phyloP scores from a whole-genome alignment of 2,888 invertebrate species.

The Platycheirus albimanus region DNA sequence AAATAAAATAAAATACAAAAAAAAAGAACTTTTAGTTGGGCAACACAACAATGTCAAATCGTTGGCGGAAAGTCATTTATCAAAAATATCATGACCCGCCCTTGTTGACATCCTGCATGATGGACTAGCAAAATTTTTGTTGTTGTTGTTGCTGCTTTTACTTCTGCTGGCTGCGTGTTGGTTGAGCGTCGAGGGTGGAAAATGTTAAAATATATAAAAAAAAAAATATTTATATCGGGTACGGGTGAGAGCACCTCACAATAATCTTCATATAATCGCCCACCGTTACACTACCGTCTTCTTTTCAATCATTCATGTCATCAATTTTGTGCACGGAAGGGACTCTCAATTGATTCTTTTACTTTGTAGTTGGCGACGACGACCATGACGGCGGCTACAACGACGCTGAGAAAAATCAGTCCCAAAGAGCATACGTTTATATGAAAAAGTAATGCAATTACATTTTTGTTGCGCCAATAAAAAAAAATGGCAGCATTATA shows the following conservation, averaged over 20 bases:
- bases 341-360: constrained; percentile 49
- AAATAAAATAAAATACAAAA: background rate
- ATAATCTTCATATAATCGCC: constrained; percentile 64
- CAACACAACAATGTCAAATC: constrained; percentile 57
- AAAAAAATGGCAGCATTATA: no score
- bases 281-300: constrained; percentile 48
- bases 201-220: constrained; percentile 14
- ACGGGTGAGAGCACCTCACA: constrained; percentile 37
- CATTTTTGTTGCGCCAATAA: background rate
- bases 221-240: no score
- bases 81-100: constrained; percentile 73
- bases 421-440: background rate
- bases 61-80: constrained; percentile 73
- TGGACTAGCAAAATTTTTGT: constrained; percentile 65
- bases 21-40: constrained; percentile 37
- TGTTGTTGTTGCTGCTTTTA: no score
- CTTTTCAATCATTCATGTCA: constrained; percentile 70
- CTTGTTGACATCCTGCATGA: constrained; percentile 70
- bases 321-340: constrained; percentile 55
- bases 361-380: background rate
- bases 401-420: background rate
- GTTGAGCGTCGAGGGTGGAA: constrained; percentile 35
- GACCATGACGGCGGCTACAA: constrained; percentile 9
- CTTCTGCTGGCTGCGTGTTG: constrained; percentile 36
- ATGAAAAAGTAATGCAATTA: constrained; percentile 34